These are phyloP conservation scores for Cremastinae sp. DNA, from an alignment of 2,888 invertebrate genomes.

Conservation along the genomic window DNA sequence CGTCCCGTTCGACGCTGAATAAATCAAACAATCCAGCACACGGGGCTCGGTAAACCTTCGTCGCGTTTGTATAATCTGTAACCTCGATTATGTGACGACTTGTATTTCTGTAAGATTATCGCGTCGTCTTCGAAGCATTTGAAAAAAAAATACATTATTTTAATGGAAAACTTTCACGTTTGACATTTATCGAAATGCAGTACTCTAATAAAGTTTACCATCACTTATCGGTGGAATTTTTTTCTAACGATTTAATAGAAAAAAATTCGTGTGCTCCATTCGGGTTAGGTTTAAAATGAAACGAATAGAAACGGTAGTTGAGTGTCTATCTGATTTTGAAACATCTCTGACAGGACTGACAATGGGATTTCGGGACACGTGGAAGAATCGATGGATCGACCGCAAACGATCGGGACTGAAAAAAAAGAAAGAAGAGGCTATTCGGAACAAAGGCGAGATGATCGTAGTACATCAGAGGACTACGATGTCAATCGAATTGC, in stretches of 20 bases:
- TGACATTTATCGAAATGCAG: too few relatives aligned
- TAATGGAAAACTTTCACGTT: conserved; percentile 6
- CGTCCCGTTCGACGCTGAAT: conserved; percentile 67
- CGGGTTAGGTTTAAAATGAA: conserved; percentile 8
- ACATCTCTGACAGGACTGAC: conserved; percentile 13
- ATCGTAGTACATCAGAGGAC: conserved; percentile 41
- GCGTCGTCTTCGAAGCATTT: neutral
- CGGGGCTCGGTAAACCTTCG: conserved; percentile 51
- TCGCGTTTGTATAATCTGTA: conserved; percentile 53
- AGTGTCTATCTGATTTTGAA: conserved; percentile 25
- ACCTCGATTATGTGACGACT: conserved; percentile 47
- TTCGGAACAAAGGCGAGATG: conserved; percentile 47
- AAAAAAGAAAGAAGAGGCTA: neutral
- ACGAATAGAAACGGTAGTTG: neutral
- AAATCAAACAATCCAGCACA: conserved; percentile 71
- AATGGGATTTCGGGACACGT: conserved; percentile 9
- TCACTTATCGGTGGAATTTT: too few relatives aligned
- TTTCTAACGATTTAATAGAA: too few relatives aligned
- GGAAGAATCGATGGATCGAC: conserved; percentile 23
- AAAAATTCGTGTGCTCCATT: too few relatives aligned
- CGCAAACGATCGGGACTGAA: conserved; percentile 1
- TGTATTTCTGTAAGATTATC: conserved; percentile 27
- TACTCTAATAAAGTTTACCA: too few relatives aligned
- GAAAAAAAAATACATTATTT: conserved; percentile 17
- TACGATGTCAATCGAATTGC: conserved; percentile 67